Evolutionary conservation across 2,888 invertebrate species (phyloP), one percentile per base, ranked within the genome.

Genomic region (Ophraella communa): DNA sequence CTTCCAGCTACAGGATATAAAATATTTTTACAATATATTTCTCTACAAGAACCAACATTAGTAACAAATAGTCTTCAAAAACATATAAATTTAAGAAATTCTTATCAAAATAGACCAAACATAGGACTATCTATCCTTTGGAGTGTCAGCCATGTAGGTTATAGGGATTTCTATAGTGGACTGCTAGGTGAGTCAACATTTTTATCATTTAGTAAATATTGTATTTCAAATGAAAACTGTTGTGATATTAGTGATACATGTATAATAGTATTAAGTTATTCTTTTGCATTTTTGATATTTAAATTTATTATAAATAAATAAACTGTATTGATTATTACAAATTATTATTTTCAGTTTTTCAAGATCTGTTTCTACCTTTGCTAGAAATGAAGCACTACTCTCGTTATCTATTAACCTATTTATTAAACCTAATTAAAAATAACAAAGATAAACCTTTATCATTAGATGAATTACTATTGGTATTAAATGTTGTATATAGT

Each of bases 101-200:
- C 92, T 0, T 93, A 92, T 77, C 91, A 91, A 75, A 93, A 92
- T 78, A 85, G 91, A 55, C 89, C 90, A 64, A 86, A 87, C 1
- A 88, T 92, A 66, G 91, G 92, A 1, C 81, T 91, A 30, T 88
- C 91, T 0, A 83, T 93, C 44, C 81, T 93, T 1, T 93, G 93
- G 92, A 89, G 89, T 0, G 83, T 91, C n/a, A 90, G 90, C 0
- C 92, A 92, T 77, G 89, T 88, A 8, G 92, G 92, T 0, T 81
- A 85, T 55, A 85, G 82, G 67, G 86, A 91, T 76, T 84, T 91
- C 52, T 81, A 84, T 56, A 85, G 88, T 66, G 92, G 92, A 21
- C 81, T 92, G 51, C 88, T 87, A 85, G 88, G 89, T 89, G 83
- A 61, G 63, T 11, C 7, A 1, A 54, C 30, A 30, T 30, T 11